Evolutionary conservation across 2,888 invertebrate species (phyloP), one percentile per base, ranked within the genome.

Genomic region (Dolichopus griseipennis): DNA sequence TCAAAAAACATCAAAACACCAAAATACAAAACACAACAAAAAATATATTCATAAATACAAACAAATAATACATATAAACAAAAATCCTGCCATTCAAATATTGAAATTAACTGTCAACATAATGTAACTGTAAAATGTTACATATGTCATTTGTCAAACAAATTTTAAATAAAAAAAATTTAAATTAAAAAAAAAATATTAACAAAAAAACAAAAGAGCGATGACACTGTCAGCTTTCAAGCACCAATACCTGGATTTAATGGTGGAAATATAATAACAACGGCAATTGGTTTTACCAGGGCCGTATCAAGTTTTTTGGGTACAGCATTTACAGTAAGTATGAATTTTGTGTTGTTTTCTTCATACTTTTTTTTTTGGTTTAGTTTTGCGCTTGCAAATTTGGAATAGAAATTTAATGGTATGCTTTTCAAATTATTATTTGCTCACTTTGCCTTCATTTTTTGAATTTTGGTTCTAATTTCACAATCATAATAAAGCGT

Each of bases 221-320:
- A 69, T 33, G 63, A 69, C 34, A 43, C 66, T 37, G 63, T 52
- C 20, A 67, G 66, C 27, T 63, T 77, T 76, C 65, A 52, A 52
- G 52, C 74, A 77, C 22, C 74, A 79, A 66, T 78, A 83, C 61
- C 77, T 41, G 69, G 65, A 33, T 65, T 67, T 67, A 65, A 67
- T 64, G 34, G 34, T 34, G 69, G 69, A 43, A 71, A 70, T 69
- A 84, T 90, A 69, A 85, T 90, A 66, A 88, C 86, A 68, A 89
- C 90, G 21, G 90, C 90, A 69, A 87, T 90, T 73, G 90, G 90
- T 75, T 90, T 90, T 70, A 90, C 90, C 37, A 86, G 88, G 78
- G 89, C 90, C 2, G 90, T 91, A 78, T 89, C 90, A 70, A 87
- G 88, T 79, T 90, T 91, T 81, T 84, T 91, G 75, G 90, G 90